Conservation (phyloP, 2,888 invertebrate species). For the Phytoseiulus persimilis region DNA sequence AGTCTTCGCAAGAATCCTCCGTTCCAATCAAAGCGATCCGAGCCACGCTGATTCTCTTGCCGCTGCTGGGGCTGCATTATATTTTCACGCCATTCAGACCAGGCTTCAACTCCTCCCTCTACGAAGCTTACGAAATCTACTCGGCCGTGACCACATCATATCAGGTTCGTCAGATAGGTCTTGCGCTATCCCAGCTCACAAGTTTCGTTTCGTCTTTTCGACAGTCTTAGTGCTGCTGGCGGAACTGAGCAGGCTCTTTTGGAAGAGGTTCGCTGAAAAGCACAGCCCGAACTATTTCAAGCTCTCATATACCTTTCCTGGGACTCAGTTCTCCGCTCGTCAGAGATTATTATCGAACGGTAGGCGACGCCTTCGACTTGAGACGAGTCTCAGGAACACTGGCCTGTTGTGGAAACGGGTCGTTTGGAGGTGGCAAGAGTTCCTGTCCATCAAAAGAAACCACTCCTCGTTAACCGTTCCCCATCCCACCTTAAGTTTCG, state of each 20-base stretch:
- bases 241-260: background rate
- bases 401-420: no score
- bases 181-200: background rate
- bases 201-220: background rate
- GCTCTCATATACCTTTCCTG: background rate
- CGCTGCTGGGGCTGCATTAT: conserved; percentile 81
- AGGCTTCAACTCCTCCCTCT: conserved; percentile 53
- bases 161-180: conserved; percentile 56
- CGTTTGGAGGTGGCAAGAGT: background rate
- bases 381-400: background rate
- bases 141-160: conserved; percentile 78
- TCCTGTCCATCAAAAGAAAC: background rate
- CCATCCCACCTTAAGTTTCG: background rate
- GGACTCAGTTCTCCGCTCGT: background rate
- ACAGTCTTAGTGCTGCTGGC: background rate
- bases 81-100: conserved; percentile 78
- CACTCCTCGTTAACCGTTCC: no score
- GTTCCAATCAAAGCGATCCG: conserved; percentile 59
- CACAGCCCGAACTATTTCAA: background rate
- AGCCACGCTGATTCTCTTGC: conserved; percentile 79
- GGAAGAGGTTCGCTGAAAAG: background rate
- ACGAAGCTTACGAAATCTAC: conserved; percentile 65
- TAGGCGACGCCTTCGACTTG: background rate
- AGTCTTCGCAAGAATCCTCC: conserved; percentile 39
- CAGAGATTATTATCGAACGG: background rate